These are phyloP conservation scores for Microctenopoma stevenorrisi DNA, from an alignment of 2,797 vertebrate genomes.

Conservation along the genomic window DNA sequence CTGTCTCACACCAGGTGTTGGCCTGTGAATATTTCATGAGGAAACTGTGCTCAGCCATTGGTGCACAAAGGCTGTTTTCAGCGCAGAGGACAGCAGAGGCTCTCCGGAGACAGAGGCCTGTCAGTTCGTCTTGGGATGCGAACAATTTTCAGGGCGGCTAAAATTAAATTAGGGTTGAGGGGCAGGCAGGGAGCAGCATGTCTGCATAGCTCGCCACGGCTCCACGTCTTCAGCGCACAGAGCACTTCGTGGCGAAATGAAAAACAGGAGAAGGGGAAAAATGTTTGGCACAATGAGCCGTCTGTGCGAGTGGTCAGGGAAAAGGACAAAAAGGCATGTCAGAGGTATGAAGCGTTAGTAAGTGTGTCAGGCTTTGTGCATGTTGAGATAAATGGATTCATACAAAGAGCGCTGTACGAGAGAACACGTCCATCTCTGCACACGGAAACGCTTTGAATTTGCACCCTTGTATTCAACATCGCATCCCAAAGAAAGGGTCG, in stretches of 20 bases:
- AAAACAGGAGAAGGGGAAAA: constrained; percentile 45
- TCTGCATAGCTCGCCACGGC: constrained; percentile 61
- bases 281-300: constrained; percentile 70
- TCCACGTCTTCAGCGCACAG: constrained; percentile 73
- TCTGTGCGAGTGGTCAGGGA: constrained; percentile 69
- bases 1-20: constrained; percentile 77
- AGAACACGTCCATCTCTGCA: constrained; percentile 39
- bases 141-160: constrained; percentile 76
- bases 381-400: constrained; percentile 56
- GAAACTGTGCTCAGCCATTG: constrained; percentile 61
- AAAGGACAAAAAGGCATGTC: constrained; percentile 53
- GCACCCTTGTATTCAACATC: constrained; percentile 44
- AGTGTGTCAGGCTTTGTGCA: constrained; percentile 58
- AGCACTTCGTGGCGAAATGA: constrained; percentile 68
- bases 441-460: constrained; percentile 29
- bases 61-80: constrained; percentile 76
- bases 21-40: constrained; percentile 83
- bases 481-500: constrained; percentile 2
- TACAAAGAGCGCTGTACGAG: constrained; percentile 57
- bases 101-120: constrained; percentile 76
- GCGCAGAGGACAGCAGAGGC: constrained; percentile 50
- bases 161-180: constrained; percentile 82
- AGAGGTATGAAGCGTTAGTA: constrained; percentile 62
- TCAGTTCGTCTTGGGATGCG: constrained; percentile 73
- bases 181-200: constrained; percentile 60